These are phyloP conservation scores for Sander lucioperca DNA, from an alignment of 2,113 vertebrate genomes.

Conservation along the genomic window DNA sequence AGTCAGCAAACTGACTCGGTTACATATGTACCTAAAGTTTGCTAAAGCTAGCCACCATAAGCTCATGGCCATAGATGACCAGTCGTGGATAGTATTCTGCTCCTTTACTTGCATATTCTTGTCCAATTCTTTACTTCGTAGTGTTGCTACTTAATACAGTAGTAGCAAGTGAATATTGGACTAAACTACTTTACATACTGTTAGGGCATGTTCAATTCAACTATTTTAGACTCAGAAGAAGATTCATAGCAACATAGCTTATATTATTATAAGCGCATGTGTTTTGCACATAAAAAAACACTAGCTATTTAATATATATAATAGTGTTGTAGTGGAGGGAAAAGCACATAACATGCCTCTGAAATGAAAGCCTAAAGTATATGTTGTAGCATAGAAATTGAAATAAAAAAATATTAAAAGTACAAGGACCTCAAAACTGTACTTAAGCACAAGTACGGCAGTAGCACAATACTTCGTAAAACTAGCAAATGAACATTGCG, in stretches of 20 bases:
- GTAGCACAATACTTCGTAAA: not conserved
- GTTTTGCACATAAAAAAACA: no score
- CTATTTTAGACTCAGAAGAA: no score
- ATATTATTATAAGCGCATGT: no score
- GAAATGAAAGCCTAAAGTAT: not conserved
- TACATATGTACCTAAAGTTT: not conserved
- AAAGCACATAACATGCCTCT: not conserved
- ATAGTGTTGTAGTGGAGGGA: not conserved
- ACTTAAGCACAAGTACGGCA: not conserved
- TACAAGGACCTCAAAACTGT: not conserved
- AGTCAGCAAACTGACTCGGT: not conserved
- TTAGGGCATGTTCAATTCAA: no score
- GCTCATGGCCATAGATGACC: not conserved
- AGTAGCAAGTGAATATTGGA: no score
- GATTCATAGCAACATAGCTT: no score
- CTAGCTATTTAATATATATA: not conserved
- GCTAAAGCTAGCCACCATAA: not conserved
- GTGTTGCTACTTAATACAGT: not conserved
- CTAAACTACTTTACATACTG: no score
- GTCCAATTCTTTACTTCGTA: not conserved
- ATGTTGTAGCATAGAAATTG: not conserved
- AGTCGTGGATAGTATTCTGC: not conserved
- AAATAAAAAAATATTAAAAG: no score
- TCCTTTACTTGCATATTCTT: no score
- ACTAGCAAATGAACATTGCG: not conserved